Evolutionary conservation across 2,888 invertebrate genomes (phyloP).

Genomic region (Acrocera orbiculus): DNA sequence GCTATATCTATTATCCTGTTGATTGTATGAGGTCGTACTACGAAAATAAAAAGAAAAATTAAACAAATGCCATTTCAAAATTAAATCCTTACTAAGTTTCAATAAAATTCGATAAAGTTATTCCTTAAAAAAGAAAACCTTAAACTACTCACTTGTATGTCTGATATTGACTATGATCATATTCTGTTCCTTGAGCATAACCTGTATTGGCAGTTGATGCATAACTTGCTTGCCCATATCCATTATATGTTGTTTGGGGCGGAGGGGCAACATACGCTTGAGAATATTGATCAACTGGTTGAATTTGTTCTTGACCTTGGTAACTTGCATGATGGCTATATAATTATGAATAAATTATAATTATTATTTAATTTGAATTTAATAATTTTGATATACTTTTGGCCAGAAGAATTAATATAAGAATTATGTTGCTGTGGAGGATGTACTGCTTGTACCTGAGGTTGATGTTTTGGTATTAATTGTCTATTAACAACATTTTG

Average conservation of each 20-base stretch:
- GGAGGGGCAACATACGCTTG: constrained; percentile 23
- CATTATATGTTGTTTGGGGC: constrained; percentile 24
- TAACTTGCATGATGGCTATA: constrained; percentile 25
- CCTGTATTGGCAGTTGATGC: constrained; percentile 21
- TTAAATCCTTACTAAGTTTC: too few species aligned
- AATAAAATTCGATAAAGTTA: too few species aligned
- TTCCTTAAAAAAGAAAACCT: too few species aligned
- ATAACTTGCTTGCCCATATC: constrained; percentile 28
- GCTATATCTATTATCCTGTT: constrained; percentile 29
- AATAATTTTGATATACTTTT: too few species aligned
- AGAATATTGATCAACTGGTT: constrained; percentile 28
- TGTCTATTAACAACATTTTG: constrained; percentile 27
- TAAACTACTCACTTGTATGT: constrained; percentile 24
- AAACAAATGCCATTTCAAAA: not conserved
- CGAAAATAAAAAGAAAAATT: not conserved
- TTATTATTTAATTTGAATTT: too few species aligned
- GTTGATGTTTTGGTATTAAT: constrained; percentile 28
- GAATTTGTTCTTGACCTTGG: constrained; percentile 26
- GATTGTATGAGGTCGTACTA: constrained; percentile 24
- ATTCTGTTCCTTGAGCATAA: constrained; percentile 24
- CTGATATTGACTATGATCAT: constrained; percentile 31
- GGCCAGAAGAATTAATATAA: constrained; percentile 7
- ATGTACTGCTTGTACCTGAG: constrained; percentile 20
- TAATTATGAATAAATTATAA: too few species aligned
- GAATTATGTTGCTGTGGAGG: constrained; percentile 9